Evolutionary conservation across 2,113 vertebrate genomes (phyloP).

Genomic region (Poeciliopsis turrubarensis): DNA sequence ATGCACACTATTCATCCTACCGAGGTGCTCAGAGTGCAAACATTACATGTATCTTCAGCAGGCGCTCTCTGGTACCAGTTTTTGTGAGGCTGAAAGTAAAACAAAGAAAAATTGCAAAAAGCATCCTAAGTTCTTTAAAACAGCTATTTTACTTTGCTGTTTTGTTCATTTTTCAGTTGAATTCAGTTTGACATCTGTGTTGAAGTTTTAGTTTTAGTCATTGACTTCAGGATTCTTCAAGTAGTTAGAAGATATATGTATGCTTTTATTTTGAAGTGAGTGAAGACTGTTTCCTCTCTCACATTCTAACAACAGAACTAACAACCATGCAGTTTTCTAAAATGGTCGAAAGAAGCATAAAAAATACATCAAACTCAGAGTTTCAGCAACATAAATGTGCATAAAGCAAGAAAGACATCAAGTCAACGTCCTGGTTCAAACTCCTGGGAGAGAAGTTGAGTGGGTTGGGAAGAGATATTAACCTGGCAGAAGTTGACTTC

Average conservation of each 20-base stretch:
- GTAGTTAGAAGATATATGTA: too few species aligned
- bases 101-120: neutral
- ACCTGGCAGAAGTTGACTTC: conserved; percentile 68
- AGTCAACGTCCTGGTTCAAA: conserved; percentile 65
- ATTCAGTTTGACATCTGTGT: too few species aligned
- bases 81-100: neutral
- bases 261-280: too few species aligned
- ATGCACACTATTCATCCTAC: too few species aligned
- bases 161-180: too few species aligned
- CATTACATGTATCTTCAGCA: neutral
- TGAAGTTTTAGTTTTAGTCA: too few species aligned
- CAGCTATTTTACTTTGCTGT: too few species aligned
- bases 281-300: too few species aligned
- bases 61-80: neutral
- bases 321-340: neutral
- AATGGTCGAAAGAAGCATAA: neutral
- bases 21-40: too few species aligned
- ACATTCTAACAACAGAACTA: neutral
- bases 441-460: conserved; percentile 34
- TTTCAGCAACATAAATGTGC: conserved; percentile 46
- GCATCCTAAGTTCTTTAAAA: too few species aligned
- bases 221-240: too few species aligned
- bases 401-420: conserved; percentile 41
- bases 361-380: conserved; percentile 43
- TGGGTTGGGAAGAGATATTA: conserved; percentile 59